Conservation (phyloP, 1,140 invertebrate species). For the Aricia agestis region DNA sequence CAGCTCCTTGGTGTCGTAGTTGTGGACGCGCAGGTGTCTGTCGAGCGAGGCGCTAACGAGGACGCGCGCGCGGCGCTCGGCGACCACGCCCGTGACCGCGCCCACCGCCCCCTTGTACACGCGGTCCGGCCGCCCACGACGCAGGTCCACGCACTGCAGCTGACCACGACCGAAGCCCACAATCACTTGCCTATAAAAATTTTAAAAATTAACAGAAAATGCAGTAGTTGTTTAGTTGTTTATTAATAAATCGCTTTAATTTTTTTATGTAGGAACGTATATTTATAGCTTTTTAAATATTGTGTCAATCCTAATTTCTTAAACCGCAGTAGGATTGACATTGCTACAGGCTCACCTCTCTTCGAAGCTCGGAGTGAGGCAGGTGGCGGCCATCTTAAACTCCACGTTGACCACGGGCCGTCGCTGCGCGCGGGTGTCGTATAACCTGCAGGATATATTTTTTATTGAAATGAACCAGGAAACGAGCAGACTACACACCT, state of each 20-base stretch:
- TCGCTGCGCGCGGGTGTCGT: conserved; percentile 49
- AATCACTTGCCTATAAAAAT: conserved; percentile 81
- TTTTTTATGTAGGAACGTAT: too few species aligned
- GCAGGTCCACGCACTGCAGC: conserved; percentile 81
- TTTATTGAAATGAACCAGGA: too few species aligned
- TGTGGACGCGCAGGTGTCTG: conserved; percentile 86
- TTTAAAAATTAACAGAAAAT: not conserved
- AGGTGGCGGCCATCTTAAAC: conserved; percentile 53
- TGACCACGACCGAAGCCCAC: conserved; percentile 81
- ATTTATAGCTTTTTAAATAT: too few species aligned
- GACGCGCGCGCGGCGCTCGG: conserved; percentile 77
- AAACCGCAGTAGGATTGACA: too few species aligned
- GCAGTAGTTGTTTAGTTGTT: too few species aligned
- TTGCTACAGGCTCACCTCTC: conserved; percentile 36
- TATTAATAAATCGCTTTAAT: too few species aligned
- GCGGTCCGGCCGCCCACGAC: conserved; percentile 71
- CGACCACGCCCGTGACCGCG: conserved; percentile 73
- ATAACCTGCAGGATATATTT: conserved; percentile 38
- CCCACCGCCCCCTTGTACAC: conserved; percentile 79
- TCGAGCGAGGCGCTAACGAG: conserved; percentile 88
- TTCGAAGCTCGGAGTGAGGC: conserved; percentile 46
- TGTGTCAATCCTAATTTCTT: too few species aligned
- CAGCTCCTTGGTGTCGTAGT: conserved; percentile 81
- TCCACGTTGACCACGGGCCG: conserved; percentile 49
- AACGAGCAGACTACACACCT: too few species aligned